These are phyloP conservation scores for Rosalia funebris DNA, from an alignment of 2,888 invertebrate species.

Conservation along the genomic window DNA sequence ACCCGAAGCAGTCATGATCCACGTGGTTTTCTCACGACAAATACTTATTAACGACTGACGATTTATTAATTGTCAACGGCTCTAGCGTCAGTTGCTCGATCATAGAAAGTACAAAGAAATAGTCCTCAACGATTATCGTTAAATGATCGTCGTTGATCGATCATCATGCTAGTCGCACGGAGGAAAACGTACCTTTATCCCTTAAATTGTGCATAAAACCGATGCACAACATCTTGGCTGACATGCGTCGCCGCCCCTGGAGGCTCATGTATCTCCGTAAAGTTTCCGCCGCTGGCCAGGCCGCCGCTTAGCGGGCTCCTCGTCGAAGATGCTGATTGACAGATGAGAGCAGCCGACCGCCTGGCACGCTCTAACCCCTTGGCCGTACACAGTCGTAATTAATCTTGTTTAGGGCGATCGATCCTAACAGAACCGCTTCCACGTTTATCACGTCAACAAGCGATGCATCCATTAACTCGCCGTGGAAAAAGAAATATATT, in stretches of 20 bases:
- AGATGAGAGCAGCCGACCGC: constrained; percentile 15
- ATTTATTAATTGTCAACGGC: no score
- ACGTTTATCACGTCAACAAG: constrained; percentile 20
- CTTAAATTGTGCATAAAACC: no score
- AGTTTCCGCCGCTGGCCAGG: constrained; percentile 8
- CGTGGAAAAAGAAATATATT: constrained; percentile 8
- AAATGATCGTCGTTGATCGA: not conserved
- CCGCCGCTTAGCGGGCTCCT: constrained; percentile 9
- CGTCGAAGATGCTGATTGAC: constrained; percentile 25
- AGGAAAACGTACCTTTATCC: no score
- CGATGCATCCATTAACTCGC: constrained; percentile 19
- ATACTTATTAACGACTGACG: no score
- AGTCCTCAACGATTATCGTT: no score
- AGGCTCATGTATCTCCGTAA: constrained; percentile 16
- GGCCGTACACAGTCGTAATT: constrained; percentile 25
- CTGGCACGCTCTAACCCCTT: constrained; percentile 15
- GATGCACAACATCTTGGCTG: not conserved
- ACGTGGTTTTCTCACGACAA: no score
- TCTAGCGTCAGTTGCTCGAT: no score
- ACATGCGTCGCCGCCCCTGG: not conserved
- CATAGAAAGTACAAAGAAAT: no score
- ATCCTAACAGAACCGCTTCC: constrained; percentile 19
- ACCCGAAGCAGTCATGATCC: no score
- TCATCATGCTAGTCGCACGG: not conserved
- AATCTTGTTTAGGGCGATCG: constrained; percentile 30